These are phyloP conservation scores for Pseudochirops cupreus DNA, from an alignment of 2,797 vertebrate species.

Conservation along the genomic window DNA sequence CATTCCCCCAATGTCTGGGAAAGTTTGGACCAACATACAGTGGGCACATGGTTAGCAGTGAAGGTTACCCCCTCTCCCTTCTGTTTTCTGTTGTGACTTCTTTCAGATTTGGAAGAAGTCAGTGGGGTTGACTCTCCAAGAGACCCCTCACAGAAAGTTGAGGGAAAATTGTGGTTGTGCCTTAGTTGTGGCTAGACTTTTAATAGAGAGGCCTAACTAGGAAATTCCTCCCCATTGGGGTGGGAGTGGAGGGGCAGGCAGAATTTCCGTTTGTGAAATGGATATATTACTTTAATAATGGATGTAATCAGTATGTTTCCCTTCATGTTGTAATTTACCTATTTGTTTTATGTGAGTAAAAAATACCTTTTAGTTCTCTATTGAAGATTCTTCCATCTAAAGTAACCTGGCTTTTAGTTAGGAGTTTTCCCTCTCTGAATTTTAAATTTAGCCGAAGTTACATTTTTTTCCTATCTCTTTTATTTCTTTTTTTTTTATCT, in stretches of 20 bases:
- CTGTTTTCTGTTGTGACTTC: conserved; percentile 79
- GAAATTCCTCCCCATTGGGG: conserved; percentile 56
- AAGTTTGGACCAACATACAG: conserved; percentile 73
- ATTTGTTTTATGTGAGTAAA: conserved; percentile 29
- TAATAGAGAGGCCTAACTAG: conserved; percentile 62
- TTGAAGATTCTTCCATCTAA: conserved; percentile 35
- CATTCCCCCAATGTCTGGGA: not conserved
- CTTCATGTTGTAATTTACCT: not conserved
- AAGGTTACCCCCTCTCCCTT: conserved; percentile 76
- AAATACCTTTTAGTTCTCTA: conserved; percentile 43
- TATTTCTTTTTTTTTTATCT: too few relatives aligned
- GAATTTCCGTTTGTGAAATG: conserved; percentile 69
- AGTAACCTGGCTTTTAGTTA: not conserved
- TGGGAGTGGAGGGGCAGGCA: too few relatives aligned
- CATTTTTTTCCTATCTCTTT: not conserved
- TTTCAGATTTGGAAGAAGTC: conserved; percentile 76
- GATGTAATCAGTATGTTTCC: conserved; percentile 60
- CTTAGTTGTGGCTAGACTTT: conserved; percentile 64
- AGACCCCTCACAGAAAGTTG: conserved; percentile 70
- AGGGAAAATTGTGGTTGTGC: conserved; percentile 46
- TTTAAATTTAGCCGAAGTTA: not conserved
- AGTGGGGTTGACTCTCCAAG: conserved; percentile 72
- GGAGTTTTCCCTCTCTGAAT: not conserved
- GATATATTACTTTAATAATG: conserved; percentile 60
- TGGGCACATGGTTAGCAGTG: conserved; percentile 78